These are phyloP conservation scores for Drosophila pachea DNA, from an alignment of 1,140 invertebrate species.

Conservation along the genomic window DNA sequence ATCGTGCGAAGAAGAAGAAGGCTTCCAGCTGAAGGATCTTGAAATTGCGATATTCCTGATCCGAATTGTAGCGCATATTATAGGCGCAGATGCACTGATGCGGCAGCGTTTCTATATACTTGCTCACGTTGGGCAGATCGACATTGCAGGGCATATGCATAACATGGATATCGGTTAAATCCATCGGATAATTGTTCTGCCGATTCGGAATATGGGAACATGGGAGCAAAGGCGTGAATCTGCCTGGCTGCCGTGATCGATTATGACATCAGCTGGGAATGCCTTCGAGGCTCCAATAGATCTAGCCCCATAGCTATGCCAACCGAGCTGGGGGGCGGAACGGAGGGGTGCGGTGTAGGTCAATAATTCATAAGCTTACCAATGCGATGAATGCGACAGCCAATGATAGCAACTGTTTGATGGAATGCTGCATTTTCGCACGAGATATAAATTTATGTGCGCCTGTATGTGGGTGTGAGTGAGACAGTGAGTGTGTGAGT, in stretches of 20 bases:
- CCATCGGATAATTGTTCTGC: neutral
- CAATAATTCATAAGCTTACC: slow-evolving; percentile 4
- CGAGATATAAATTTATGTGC: neutral
- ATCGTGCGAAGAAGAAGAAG: slow-evolving; percentile 46
- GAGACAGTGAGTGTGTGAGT: neutral
- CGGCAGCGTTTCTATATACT: slow-evolving; percentile 15
- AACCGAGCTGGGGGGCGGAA: neutral
- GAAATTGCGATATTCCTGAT: slow-evolving; percentile 23
- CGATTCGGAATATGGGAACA: too few species aligned
- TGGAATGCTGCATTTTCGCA: slow-evolving; percentile 1
- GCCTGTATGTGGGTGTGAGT: slow-evolving; percentile 9
- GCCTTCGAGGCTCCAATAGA: too few species aligned
- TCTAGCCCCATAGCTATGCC: neutral
- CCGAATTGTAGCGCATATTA: slow-evolving; percentile 29
- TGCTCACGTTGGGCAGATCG: slow-evolving; percentile 1
- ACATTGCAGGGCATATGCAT: slow-evolving; percentile 52
- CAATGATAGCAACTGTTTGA: slow-evolving; percentile 1
- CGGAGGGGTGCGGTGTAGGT: too few species aligned
- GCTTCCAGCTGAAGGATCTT: slow-evolving; percentile 40
- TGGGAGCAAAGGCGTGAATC: too few species aligned
- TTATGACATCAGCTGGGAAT: neutral
- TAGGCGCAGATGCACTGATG: slow-evolving; percentile 44
- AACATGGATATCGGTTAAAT: neutral
- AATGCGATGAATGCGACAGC: neutral
- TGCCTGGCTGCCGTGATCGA: too few species aligned